Percentiles rank a stretch among this genome's conserved stretches.
Conservation (phyloP, 2,888 invertebrate species). For the Empis livida region DNA sequence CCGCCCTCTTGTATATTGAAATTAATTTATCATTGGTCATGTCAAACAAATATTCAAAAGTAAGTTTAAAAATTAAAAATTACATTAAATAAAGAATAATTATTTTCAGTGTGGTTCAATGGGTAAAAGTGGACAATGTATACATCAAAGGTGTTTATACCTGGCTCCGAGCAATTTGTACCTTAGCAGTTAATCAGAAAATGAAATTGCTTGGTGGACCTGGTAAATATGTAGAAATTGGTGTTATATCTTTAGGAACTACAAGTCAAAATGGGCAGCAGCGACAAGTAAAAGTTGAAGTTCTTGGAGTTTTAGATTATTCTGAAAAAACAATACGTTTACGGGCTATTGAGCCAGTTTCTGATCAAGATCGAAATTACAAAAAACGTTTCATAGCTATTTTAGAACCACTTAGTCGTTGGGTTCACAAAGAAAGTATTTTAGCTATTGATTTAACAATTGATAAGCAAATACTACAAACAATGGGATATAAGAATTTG, state of each 20-base stretch:
- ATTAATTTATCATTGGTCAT: slow-evolving; percentile 81
- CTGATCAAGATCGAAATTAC: slow-evolving; percentile 64
- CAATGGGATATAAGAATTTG: slow-evolving; percentile 68
- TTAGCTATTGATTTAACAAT: slow-evolving; percentile 75
- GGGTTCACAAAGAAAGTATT: slow-evolving; percentile 66
- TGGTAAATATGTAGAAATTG: slow-evolving; percentile 55
- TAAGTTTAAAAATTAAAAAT: too few relatives aligned
- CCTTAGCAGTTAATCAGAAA: slow-evolving; percentile 67
- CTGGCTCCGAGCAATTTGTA: slow-evolving; percentile 62
- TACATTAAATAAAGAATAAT: too few relatives aligned
- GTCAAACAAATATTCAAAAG: slow-evolving; percentile 79
- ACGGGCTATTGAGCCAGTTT: slow-evolving; percentile 69
- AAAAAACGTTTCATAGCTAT: slow-evolving; percentile 74
- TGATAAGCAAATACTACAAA: slow-evolving; percentile 61
- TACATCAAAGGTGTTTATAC: slow-evolving; percentile 56
- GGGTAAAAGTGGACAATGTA: slow-evolving; percentile 68
- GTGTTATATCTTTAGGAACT: slow-evolving; percentile 78
- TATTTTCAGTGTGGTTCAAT: slow-evolving; percentile 51
- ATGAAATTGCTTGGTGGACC: slow-evolving; percentile 58
- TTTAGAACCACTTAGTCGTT: slow-evolving; percentile 59
- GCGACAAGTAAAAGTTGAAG: slow-evolving; percentile 77
- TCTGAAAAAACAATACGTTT: slow-evolving; percentile 59
- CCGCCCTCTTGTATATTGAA: slow-evolving; percentile 72
- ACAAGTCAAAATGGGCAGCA: slow-evolving; percentile 65
- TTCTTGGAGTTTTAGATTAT: slow-evolving; percentile 69